Evolutionary conservation across 2,113 vertebrate species (phyloP).

Genomic region (Zapus hudsonius): DNA sequence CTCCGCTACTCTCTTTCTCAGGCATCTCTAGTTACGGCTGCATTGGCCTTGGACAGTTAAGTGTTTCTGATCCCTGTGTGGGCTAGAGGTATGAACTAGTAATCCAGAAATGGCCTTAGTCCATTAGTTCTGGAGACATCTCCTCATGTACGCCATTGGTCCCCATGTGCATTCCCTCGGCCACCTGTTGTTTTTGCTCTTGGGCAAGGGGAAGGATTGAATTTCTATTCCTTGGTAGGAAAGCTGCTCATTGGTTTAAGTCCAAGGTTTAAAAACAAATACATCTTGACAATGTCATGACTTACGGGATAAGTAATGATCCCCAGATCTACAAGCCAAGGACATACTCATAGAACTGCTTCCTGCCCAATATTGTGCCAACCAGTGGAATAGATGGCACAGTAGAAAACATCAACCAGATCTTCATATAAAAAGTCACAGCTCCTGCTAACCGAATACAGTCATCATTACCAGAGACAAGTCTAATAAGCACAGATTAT

Average conservation of each 20-base stretch:
- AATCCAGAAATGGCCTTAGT: conserved; percentile 55
- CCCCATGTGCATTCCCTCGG: neutral
- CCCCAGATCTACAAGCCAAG: neutral
- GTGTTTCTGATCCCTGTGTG: conserved; percentile 33
- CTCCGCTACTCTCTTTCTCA: neutral
- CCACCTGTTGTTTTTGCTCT: conserved; percentile 47
- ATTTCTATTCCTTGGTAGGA: conserved; percentile 63
- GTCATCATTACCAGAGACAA: neutral
- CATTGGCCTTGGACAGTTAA: conserved; percentile 47
- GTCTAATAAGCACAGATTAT: neutral
- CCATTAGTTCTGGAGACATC: conserved; percentile 14
- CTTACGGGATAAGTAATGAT: neutral
- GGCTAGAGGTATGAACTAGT: neutral
- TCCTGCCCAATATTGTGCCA: neutral
- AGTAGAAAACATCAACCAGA: neutral
- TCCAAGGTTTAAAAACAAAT: neutral
- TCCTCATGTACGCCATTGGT: conserved; percentile 17
- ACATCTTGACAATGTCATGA: neutral
- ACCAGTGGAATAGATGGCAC: neutral
- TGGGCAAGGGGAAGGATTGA: conserved; percentile 57
- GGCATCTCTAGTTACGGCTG: conserved; percentile 41
- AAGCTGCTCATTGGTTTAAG: conserved; percentile 25
- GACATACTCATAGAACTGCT: neutral
- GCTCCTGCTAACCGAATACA: neutral
- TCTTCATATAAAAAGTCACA: neutral